Base-by-base conservation (phyloP, 2,797 vertebrate species). In the Caiman crocodilus region DNA sequence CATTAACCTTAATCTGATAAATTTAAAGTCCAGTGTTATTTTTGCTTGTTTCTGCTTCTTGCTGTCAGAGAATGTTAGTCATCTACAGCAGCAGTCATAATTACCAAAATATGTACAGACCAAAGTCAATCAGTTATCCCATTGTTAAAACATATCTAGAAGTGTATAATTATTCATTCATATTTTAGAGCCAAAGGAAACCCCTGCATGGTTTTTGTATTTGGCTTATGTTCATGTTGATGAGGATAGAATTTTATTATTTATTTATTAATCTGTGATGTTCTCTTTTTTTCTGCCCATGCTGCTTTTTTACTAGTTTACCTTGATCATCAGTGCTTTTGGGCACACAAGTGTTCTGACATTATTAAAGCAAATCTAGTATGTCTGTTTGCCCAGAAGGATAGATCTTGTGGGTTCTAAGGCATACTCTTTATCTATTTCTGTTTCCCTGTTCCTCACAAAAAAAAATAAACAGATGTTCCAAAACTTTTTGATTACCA, bases 101-200 rank as follows among this genome's bases (percentile, higher is more conserved):
- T 96, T 97, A 97, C 93, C 96, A 94, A 97, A 97, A 96, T 91
- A 94, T 95, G 96, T 97, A 97, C 95, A 98, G 97, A 98, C 98
- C 97, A 98, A 98, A 98, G 97, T 97, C 90, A 32, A 92, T 93
- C 96, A 95, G 84, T 92, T 93, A 83, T 92, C 95, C 97, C 94
- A 80, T 95, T 96, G 84, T 89, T 84, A 90, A 95, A 94, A 90
- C 93, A 96, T 95, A 93, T 92, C 94, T 5, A 83, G 95, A 96
- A 94, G 86, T 5, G 2, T 94, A 88, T 96, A 87, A 90, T 93
- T 95, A 95, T 87, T 91, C 95, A 90, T 87, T 95, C 94, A 92
- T 94, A 86, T 91, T 94, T 42, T 96, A 90, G 87, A 97, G 96
- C 96, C 97, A 95, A 90, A 94, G 85, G 94, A 96, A 67, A 81